Conservation (phyloP, 2,888 invertebrate species). For the Metellina segmentata region DNA sequence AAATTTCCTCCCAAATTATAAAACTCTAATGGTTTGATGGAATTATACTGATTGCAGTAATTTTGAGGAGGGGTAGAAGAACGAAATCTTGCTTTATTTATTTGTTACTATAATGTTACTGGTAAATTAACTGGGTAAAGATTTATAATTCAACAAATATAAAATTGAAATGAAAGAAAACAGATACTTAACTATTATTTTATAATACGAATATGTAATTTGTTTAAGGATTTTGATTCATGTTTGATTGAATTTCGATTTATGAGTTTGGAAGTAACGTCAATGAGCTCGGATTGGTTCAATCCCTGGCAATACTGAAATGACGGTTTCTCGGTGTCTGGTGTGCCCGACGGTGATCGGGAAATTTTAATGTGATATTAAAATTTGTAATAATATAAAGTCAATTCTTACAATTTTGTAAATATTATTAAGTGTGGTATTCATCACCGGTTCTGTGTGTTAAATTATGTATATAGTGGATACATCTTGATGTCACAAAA, state of each 20-base stretch:
- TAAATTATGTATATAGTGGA: constrained; percentile 36
- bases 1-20: no score
- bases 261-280: constrained; percentile 58
- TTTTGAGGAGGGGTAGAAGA: no score
- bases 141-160: no score
- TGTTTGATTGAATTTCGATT: constrained; percentile 44
- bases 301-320: constrained; percentile 72
- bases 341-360: constrained; percentile 63
- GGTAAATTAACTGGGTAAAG: no score
- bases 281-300: constrained; percentile 66
- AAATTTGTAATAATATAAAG: constrained; percentile 48
- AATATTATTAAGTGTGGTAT: constrained; percentile 29
- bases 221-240: not conserved
- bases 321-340: constrained; percentile 73
- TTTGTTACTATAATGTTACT: no score
- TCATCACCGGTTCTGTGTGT: constrained; percentile 8
- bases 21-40: no score
- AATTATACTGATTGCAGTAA: no score
- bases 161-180: no score
- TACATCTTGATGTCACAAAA: constrained; percentile 65
- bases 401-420: constrained; percentile 41
- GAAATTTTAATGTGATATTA: constrained; percentile 61
- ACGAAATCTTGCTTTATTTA: no score
- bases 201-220: no score
- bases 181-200: no score